Base-by-base conservation (phyloP, 2,113 vertebrate genomes). In the Thalassarche chlororhynchos region DNA sequence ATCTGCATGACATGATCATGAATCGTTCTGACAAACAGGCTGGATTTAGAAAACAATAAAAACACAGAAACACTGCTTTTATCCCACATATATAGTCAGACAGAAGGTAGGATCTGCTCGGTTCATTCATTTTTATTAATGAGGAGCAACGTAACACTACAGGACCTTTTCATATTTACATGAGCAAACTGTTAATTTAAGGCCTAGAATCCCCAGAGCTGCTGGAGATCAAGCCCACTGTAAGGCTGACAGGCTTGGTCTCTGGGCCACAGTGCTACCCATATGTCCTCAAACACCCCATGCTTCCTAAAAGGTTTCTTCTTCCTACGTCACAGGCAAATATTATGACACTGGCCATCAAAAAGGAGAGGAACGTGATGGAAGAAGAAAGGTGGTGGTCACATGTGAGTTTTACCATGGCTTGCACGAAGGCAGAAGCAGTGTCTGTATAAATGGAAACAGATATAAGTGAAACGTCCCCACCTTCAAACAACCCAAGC, bases 51-150 rank as follows among this genome's bases (percentile, higher is more conserved):
- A 93, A 95, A 96, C 82, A 89, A n/a, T 72, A 76, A 69, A 66
- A 87, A 87, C 83, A 92, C 26, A 70, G 87, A 95, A 92, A 89
- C 78, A 92, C 77, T 86, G 70, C 95, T 95, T 95, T 97, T 94
- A 87, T 70, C 84, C 84, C 57, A 87, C 85, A 85, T 65, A 44
- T 49, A 74, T 75, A 84, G 92, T 84, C 44, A 69, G 74, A 57
- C 57, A 92, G 51, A 52, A 91, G 51, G n/a, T 24, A 91, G 66
- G 75, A 93, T 74, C 83, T 92, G 79, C 40, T 69, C 6, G 2
- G 79, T 21, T 93, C 69, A 38, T 91, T 88, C 13, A 17, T 29
- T 85, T 76, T 90, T 90, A 54, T 64, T 57, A 74, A 80, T 36
- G 47, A 81, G 6, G 5, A 26, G 58, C 44, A 88, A 90, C 8